Evolutionary conservation across 1,140 invertebrate genomes (phyloP).

Genomic region (Penaeus chinensis): DNA sequence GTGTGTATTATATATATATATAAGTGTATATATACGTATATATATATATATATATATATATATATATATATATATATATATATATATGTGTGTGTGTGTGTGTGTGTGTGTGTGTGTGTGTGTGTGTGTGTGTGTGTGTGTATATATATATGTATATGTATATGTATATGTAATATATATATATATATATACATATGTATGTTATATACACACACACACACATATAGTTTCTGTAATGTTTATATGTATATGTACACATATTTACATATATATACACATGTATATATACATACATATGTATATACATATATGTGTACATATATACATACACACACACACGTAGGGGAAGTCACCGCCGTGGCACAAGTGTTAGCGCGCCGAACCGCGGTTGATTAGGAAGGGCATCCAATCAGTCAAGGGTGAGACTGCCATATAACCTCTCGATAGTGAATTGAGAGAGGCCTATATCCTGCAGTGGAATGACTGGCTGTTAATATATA

Average conservation of each 20-base stretch:
- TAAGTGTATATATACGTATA: background rate
- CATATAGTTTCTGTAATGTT: background rate
- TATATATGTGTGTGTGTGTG: background rate
- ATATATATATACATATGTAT: constrained; percentile 1
- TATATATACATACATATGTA: constrained; percentile 10
- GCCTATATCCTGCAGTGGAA: background rate
- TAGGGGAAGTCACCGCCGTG: no score
- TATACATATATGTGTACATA: constrained; percentile 18
- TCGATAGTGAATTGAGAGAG: no score
- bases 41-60: constrained; percentile 6
- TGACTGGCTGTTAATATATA: background rate
- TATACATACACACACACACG: background rate
- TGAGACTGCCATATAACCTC: no score
- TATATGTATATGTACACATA: background rate
- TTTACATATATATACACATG: background rate
- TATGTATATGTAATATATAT: constrained; percentile 9
- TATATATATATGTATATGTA: constrained; percentile 34
- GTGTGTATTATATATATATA: no score
- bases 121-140: constrained; percentile 20
- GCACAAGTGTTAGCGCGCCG: no score
- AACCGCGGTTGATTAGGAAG: no score
- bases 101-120: background rate
- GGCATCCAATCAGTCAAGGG: no score
- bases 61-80: background rate
- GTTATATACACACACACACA: background rate